These are phyloP conservation scores for Hypothenemus hampei DNA, from an alignment of 1,140 invertebrate species.

Conservation along the genomic window DNA sequence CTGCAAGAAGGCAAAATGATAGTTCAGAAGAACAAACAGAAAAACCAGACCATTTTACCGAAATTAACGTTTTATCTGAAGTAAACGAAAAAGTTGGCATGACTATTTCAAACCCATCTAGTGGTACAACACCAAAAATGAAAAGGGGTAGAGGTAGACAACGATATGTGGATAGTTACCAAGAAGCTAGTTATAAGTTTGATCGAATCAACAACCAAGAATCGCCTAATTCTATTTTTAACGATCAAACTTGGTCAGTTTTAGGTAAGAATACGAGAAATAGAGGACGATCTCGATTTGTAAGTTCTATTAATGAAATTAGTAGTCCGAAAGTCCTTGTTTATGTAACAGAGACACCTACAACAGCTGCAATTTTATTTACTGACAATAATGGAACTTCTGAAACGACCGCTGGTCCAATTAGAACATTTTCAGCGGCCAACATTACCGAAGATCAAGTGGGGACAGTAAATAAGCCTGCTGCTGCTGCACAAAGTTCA, in stretches of 20 bases:
- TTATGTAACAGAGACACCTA: no score
- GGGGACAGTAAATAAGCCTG: no score
- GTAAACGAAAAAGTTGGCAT: background rate
- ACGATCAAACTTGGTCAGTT: background rate
- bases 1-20: no score
- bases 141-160: conserved; percentile 12
- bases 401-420: no score
- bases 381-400: no score
- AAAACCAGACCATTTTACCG: conserved; percentile 2
- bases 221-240: background rate
- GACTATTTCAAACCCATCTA: background rate
- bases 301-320: no score
- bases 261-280: conserved; percentile 1
- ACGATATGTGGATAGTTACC: conserved; percentile 8
- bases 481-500: no score
- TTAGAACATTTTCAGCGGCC: no score
- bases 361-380: no score
- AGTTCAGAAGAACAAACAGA: no score
- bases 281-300: conserved; percentile 12
- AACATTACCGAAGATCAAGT: no score
- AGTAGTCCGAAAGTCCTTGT: no score
- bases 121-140: conserved; percentile 2
- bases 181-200: conserved; percentile 10
- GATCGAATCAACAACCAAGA: background rate
- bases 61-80: conserved; percentile 12